Base-by-base conservation (phyloP, 2,888 invertebrate species). In the Eupeodes luniger region DNA sequence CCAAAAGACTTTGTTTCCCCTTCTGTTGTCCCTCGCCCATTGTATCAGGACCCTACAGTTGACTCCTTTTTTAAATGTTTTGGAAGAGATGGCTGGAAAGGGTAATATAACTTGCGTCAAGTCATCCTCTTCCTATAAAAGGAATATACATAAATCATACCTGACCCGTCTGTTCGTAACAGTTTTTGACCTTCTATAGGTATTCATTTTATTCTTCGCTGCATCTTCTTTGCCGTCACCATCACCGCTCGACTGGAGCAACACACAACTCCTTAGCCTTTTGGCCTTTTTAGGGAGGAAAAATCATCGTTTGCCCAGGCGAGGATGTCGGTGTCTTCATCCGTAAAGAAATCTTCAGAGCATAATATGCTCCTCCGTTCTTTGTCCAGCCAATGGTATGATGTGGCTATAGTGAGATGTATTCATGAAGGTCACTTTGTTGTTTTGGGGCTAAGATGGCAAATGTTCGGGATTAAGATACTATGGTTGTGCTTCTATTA, bases 141-240 rank as follows among this genome's bases (percentile, higher is more conserved):
- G 77, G 84, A 77, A 88, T 88, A 81, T 78, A 88, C 88, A 85
- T 89, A 89, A 89, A 89, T 89, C 88, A 89, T 89, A 81, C 66
- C 85, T 89, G 88, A 89, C 85, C 88, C 85, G 81, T 85, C 85
- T 85, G 88, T 85, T 85, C 85, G 78, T 79, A 88, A 81, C 88
- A 85, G 81, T 88, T 85, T 85, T 70, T 88, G 88, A 88, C 88
- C 88, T 88, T 81, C 85, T 85, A 27, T 27, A 85, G 77, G 86
- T 87, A 81, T 88, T 80, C 84, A 88, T 81, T 88, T 84, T 84
- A 74, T 88, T 88, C 84, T 74, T 88, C 78, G 81, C 74, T 87
- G 81, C 87, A 87, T 81, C 84, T 84, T 84, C 84, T 62, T 80
- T 72, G n/a, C 14, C 66, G 9, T 51, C 51, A 34, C 34, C n/a